Conservation (phyloP, 2,113 vertebrate species). For the Rhynchomys soricoides region DNA sequence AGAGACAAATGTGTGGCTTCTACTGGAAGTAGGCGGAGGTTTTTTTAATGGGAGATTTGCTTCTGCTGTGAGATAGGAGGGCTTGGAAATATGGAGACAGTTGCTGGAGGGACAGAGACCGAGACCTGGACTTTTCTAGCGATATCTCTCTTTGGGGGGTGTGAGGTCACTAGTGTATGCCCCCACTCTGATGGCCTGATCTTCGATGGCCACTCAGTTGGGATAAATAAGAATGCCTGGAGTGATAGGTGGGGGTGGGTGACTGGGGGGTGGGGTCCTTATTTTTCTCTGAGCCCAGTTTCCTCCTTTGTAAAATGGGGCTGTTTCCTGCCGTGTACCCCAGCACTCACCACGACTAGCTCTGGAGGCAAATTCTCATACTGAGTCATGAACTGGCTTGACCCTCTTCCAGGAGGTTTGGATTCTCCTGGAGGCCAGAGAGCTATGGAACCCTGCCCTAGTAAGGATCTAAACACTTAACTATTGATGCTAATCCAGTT, state of each 20-base stretch:
- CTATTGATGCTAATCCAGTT: not conserved
- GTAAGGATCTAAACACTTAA: not conserved
- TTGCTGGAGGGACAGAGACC: not conserved
- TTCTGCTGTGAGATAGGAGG: not conserved
- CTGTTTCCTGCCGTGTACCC: not conserved
- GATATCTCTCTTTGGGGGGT: not conserved
- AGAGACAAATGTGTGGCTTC: not conserved
- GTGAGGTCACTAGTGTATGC: not conserved
- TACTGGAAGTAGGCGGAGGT: no score
- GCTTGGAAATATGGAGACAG: not conserved
- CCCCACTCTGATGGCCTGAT: not conserved
- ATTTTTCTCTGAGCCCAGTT: not conserved
- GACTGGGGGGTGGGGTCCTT: not conserved
- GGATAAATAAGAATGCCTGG: not conserved
- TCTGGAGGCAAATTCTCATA: not conserved
- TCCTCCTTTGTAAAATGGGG: not conserved
- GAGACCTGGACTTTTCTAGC: not conserved
- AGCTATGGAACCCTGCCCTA: not conserved
- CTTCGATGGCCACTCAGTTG: not conserved
- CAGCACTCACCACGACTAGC: not conserved
- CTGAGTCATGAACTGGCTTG: not conserved
- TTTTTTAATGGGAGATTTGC: not conserved
- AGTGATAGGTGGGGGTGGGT: no score
- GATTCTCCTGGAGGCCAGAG: not conserved
- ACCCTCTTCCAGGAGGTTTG: not conserved